phyloP scores from a whole-genome alignment of 2,797 vertebrate species.

The Leptodactylus fallax region DNA sequence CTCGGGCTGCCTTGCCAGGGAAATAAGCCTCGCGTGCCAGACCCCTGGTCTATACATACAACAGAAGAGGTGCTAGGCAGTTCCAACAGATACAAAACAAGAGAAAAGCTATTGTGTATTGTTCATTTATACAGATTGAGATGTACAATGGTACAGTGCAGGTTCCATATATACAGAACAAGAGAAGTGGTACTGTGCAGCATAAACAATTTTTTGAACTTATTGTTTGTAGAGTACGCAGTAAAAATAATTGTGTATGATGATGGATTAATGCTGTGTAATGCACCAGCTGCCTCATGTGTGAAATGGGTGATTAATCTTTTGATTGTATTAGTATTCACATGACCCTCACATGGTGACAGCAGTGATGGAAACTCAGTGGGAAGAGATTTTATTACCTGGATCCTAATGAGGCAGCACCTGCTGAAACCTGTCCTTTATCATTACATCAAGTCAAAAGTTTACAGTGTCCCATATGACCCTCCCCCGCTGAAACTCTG shows the following conservation, averaged over 20 bases:
- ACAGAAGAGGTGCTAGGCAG: neutral
- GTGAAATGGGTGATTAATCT: conserved; percentile 57
- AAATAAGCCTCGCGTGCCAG: too few relatives aligned
- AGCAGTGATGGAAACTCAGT: conserved; percentile 66
- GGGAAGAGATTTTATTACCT: conserved; percentile 70
- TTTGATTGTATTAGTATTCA: conserved; percentile 35
- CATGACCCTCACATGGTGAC: conserved; percentile 24
- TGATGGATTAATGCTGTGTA: neutral
- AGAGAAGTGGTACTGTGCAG: neutral
- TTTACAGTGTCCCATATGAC: conserved; percentile 64
- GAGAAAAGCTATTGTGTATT: neutral
- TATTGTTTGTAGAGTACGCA: neutral
- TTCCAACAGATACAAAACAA: neutral
- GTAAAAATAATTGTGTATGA: neutral
- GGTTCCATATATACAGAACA: neutral
- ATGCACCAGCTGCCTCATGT: conserved; percentile 71
- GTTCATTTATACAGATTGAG: neutral
- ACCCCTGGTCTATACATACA: neutral
- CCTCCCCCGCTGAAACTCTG: conserved; percentile 13
- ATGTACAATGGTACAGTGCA: neutral
- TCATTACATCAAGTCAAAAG: conserved; percentile 74
- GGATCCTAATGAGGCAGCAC: conserved; percentile 77
- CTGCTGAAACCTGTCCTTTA: conserved; percentile 77
- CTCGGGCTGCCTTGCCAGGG: too few relatives aligned
- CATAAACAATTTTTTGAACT: neutral